These are phyloP conservation scores for Phrixothrix hirtus DNA, from an alignment of 2,888 invertebrate genomes.

Conservation along the genomic window DNA sequence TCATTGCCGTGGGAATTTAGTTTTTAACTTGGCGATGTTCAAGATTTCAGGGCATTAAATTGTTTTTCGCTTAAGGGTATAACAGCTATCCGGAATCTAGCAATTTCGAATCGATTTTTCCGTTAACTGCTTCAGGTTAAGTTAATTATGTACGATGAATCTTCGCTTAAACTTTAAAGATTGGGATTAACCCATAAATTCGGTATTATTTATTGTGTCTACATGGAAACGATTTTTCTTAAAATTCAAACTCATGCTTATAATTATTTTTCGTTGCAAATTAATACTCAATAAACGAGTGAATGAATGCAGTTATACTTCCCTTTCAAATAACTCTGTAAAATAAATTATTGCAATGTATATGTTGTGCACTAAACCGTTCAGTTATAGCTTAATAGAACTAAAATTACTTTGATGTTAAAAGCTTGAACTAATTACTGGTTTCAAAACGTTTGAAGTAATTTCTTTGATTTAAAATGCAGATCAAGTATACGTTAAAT, in stretches of 20 bases:
- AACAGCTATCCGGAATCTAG: background rate
- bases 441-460: slow-evolving; percentile 3
- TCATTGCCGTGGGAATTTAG: slow-evolving; percentile 1
- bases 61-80: slow-evolving; percentile 1
- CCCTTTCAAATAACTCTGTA: too few species aligned
- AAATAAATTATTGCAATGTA: background rate
- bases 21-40: slow-evolving; percentile 6
- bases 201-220: too few species aligned
- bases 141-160: too few species aligned
- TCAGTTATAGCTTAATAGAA: background rate
- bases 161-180: too few species aligned
- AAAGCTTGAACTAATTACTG: slow-evolving; percentile 8
- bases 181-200: too few species aligned
- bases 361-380: background rate
- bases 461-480: background rate
- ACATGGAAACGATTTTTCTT: too few species aligned
- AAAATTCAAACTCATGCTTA: too few species aligned
- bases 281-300: too few species aligned
- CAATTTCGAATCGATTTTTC: background rate
- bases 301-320: too few species aligned
- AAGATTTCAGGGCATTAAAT: background rate
- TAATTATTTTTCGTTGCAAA: too few species aligned
- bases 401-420: slow-evolving; percentile 4
- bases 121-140: too few species aligned
- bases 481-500: background rate